Evolutionary conservation across 2,113 vertebrate species (phyloP).

Genomic region (Lophura nycthemera): DNA sequence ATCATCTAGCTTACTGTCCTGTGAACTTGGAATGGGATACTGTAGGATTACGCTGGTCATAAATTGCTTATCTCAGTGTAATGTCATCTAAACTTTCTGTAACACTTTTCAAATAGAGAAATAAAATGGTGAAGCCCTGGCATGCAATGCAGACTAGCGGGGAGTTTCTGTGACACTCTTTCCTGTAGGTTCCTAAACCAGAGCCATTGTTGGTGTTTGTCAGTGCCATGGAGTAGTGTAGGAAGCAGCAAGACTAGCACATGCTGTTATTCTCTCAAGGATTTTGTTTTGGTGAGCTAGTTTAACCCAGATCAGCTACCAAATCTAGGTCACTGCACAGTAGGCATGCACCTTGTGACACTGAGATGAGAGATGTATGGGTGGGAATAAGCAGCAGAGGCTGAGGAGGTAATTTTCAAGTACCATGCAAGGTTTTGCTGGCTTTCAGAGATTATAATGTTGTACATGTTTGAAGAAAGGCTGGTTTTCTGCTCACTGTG

Average conservation of each 20-base stretch:
- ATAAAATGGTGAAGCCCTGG: conserved; percentile 15
- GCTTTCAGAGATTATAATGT: not conserved
- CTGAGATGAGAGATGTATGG: not conserved
- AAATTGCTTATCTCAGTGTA: not conserved
- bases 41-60: not conserved
- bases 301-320: not conserved
- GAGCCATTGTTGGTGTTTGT: rapidly evolving
- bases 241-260: not conserved
- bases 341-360: not conserved
- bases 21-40: conserved; percentile 15
- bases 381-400: not conserved
- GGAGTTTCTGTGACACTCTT: not conserved
- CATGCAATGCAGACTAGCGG: not conserved
- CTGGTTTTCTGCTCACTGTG: not conserved
- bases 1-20: conserved; percentile 36
- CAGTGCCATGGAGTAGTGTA: rapidly evolving
- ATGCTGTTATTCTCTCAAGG: not conserved
- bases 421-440: not conserved
- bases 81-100: not conserved
- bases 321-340: not conserved
- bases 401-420: not conserved
- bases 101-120: not conserved
- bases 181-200: not conserved
- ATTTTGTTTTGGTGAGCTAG: not conserved
- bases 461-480: not conserved